phyloP scores from a whole-genome alignment of 2,797 vertebrate species.

The Macrochelys suwanniensis region DNA sequence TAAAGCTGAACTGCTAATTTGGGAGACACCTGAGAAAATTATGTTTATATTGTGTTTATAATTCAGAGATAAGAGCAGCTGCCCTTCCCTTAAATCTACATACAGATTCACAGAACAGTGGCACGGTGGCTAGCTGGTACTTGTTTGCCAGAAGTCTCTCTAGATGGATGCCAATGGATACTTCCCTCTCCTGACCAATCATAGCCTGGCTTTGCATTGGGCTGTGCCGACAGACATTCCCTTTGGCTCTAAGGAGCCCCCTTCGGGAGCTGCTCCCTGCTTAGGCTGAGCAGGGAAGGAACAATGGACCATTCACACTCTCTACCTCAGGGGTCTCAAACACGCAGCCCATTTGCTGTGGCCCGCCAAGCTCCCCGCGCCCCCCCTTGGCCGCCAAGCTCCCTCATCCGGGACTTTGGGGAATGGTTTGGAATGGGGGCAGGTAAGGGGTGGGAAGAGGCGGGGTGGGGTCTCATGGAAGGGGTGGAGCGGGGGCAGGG shows the following conservation, averaged over 20 bases:
- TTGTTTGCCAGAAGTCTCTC: neutral
- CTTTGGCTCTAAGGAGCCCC: neutral
- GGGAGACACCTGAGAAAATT: neutral
- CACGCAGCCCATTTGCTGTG: no score
- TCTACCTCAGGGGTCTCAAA: no score
- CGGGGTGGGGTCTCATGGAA: no score
- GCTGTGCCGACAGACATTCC: neutral
- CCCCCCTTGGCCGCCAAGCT: no score
- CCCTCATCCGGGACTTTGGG: no score
- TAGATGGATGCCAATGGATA: neutral
- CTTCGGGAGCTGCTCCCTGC: neutral
- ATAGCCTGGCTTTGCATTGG: neutral
- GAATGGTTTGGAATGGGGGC: no score
- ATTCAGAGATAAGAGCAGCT: neutral
- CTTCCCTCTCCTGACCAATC: neutral
- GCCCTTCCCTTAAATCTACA: neutral
- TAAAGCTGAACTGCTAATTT: neutral
- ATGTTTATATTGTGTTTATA: neutral
- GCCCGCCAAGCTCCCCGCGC: no score
- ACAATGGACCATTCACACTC: neutral
- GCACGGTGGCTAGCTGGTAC: neutral
- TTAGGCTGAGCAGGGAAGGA: neutral
- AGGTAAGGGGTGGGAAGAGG: no score
- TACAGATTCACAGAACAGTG: neutral
- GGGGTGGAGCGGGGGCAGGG: no score